Evolutionary conservation across 2,113 vertebrate genomes (phyloP), one percentile per base, ranked within the genome.

Genomic region (Sceloporus undulatus): DNA sequence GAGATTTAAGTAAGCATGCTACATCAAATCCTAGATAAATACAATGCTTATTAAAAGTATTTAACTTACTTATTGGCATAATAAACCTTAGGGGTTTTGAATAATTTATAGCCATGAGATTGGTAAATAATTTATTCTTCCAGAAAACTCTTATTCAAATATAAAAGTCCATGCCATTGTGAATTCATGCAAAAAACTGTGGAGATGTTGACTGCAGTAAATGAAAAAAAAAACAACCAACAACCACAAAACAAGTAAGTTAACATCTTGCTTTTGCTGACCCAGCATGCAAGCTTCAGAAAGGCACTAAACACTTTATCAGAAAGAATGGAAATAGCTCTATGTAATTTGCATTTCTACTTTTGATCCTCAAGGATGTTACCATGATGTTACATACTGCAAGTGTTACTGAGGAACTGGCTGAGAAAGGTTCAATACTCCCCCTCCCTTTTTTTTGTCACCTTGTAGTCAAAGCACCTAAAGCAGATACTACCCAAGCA

Each of bases 121-220:
- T 84, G 40, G 84, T 85, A 92, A 91, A 92, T 77, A 89, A 56
- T 87, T 90, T 75, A 38, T 19, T 89, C 27, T 77, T 9, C 73
- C 29, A 38, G 29, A 90, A 91, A 92, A 2, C 1, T 4, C 21
- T 79, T 85, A 65, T 9, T 56, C 54, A 75, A 66, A 29, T 77
- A 66, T 29, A 88, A 83, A 83, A 52, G 21, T 42, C 79, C n/a
- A 52, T 21, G 82, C 19, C 14, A 42, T 80, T 83, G n/a, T 68
- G 13, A 66, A 77, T 68, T 76, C 40, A 14, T 68, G 34, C 5
- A 68, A 19, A 54, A 82, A 38, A 8, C 16, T 68, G 73, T 48
- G 66, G 79, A 23, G 4, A 54, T 11, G 21, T 3, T 76, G 40
- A 66, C 19, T 38, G 42, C 27, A 54, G 29, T 9, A 29, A 74